These are phyloP conservation scores for Coptodon rendalli DNA, from an alignment of 2,113 vertebrate species.

Conservation along the genomic window DNA sequence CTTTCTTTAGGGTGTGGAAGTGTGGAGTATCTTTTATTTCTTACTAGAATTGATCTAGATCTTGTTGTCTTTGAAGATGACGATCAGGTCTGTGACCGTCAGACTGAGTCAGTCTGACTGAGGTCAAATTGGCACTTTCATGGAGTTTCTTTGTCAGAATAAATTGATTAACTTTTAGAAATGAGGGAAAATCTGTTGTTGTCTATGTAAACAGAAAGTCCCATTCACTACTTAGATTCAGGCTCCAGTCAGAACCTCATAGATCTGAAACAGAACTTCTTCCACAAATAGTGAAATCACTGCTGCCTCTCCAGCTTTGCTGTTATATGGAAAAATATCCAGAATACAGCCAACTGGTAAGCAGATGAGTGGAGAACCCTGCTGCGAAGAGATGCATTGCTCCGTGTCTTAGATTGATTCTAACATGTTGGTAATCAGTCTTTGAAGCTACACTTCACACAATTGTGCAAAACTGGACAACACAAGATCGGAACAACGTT, in stretches of 20 bases:
- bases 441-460: neutral
- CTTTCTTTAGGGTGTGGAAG: neutral
- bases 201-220: neutral
- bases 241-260: neutral
- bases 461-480: neutral
- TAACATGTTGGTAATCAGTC: neutral
- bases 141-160: neutral
- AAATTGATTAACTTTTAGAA: neutral
- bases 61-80: neutral
- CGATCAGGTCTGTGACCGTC: neutral
- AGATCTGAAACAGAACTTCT: neutral
- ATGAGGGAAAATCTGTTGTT: neutral
- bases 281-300: neutral
- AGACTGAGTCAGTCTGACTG: neutral
- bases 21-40: neutral
- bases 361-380: neutral
- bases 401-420: neutral
- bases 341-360: neutral
- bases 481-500: neutral
- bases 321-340: neutral
- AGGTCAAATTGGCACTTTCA: neutral
- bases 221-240: neutral
- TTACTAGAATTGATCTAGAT: neutral
- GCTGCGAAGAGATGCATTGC: neutral
- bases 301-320: neutral